Percentiles rank a stretch among this genome's conserved stretches.
phyloP scores from a whole-genome alignment of 2,113 vertebrate species.

The Neotoma lepida region DNA sequence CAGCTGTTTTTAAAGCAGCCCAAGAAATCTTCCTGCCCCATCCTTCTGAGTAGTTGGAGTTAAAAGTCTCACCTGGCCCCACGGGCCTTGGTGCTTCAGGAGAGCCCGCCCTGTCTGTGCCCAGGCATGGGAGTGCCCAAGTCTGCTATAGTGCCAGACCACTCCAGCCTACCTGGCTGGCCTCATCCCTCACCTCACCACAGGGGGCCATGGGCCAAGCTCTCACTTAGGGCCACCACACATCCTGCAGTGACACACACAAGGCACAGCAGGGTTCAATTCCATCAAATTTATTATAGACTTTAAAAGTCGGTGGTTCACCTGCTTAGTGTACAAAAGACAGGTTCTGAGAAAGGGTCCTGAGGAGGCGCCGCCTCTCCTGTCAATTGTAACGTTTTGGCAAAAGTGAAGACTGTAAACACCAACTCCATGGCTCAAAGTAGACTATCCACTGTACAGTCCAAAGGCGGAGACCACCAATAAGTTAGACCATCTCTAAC shows the following conservation, averaged over 20 bases:
- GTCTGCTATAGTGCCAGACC: not conserved
- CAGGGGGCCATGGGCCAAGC: too few relatives aligned
- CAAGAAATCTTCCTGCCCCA: not conserved
- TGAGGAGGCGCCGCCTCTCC: slow-evolving; percentile 80
- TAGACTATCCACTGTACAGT: slow-evolving; percentile 84
- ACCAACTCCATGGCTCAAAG: slow-evolving; percentile 87
- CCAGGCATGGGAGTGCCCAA: not conserved
- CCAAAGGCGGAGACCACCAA: slow-evolving; percentile 83
- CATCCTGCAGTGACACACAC: not conserved
- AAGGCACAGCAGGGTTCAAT: slow-evolving; percentile 59
- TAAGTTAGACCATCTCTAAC: slow-evolving; percentile 87
- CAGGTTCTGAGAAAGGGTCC: slow-evolving; percentile 84
- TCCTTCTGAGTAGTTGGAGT: not conserved
- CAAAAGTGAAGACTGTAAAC: slow-evolving; percentile 89
- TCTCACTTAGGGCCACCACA: not conserved
- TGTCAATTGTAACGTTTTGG: slow-evolving; percentile 86
- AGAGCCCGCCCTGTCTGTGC: too few relatives aligned
- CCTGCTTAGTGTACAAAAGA: slow-evolving; percentile 85
- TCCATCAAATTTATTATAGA: slow-evolving; percentile 88
- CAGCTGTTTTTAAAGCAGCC: not conserved
- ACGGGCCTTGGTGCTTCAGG: not conserved
- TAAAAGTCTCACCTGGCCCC: not conserved
- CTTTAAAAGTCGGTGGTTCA: slow-evolving; percentile 85
- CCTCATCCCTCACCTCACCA: too few relatives aligned
- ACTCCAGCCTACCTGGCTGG: not conserved